These are phyloP conservation scores for Cistogaster globosa DNA, from an alignment of 2,888 invertebrate species.

Conservation along the genomic window DNA sequence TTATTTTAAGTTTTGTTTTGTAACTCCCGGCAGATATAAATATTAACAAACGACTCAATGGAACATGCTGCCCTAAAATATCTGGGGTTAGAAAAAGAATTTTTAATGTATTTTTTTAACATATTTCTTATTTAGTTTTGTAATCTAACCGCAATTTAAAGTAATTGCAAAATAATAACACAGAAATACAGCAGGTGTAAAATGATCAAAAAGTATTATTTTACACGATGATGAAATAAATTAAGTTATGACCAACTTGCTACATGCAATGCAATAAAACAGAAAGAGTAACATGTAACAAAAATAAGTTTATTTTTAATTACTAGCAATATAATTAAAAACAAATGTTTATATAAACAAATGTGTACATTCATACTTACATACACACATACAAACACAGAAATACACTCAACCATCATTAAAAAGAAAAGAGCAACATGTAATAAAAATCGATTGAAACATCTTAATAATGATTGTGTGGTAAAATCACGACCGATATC, in stretches of 20 bases:
- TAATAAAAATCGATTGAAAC: conserved; percentile 70
- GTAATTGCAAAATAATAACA: background rate
- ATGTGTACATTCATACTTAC: background rate
- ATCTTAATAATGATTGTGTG: conserved; percentile 70
- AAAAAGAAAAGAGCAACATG: conserved; percentile 63
- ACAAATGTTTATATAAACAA: no score
- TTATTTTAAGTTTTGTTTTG: no score
- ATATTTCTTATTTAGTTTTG: no score
- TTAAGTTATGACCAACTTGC: conserved; percentile 53
- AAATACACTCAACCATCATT: background rate
- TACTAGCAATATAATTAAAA: no score
- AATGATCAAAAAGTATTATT: conserved; percentile 30
- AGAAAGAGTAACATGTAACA: conserved; percentile 15
- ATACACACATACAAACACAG: background rate
- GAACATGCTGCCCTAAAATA: no score
- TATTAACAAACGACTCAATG: no score
- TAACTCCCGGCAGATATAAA: no score
- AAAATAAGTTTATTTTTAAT: no score
- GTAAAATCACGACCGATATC: conserved; percentile 68
- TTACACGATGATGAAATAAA: conserved; percentile 40
- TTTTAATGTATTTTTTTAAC: no score
- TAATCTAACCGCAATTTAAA: no score
- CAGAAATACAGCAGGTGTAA: conserved; percentile 49
- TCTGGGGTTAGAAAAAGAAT: no score
- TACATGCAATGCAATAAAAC: conserved; percentile 47